Evolutionary conservation across 2,888 invertebrate genomes (phyloP), one percentile per base, ranked within the genome.

Genomic region (Dryococelus australis): DNA sequence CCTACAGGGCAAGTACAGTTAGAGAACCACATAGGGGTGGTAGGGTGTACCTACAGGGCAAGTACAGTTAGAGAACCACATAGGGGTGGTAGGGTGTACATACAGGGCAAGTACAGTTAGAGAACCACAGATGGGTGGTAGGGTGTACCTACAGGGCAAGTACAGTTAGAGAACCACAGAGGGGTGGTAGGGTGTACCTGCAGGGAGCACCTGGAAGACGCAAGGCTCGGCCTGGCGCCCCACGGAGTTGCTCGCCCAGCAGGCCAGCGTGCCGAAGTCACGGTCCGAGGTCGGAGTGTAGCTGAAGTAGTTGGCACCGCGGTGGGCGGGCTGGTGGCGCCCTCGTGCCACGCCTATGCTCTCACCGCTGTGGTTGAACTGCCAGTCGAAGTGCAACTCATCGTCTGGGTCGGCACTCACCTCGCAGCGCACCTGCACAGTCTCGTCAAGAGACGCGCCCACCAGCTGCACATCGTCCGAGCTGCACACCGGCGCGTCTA

Each of bases 361-460:
- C 91, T 97, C 97, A 24, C 97, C 97, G 90, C 97, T 97, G 92
- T 97, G 97, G 92, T 97, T 98, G 93, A 98, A 97, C 91, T 97
- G 97, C 98, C 98, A 98, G 90, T 96, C 95, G 92, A 98, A 98
- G 87, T 95, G 95, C 65, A 65, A 24, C 89, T 97, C 97, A 91
- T 97, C 96, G 91, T 97, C 96, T 0, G 98, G 98, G 92, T 97
- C 97, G 51, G 98, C 97, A 43, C 97, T 96, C 88, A 98, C 97
- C 89, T 97, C 96, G 92, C 98, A 98, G 26, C 91, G 90, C 26
- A 93, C 91, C 28, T 90, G 90, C 35, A 92, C 91, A 27, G 90
- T 90, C 89, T 98, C 98, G 91, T 97, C 97, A 90, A 97, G 93
- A 86, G 97, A 97, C 16, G 97, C 97, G 20, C 98, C 98, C 88